Base-by-base conservation (phyloP, 2,888 invertebrate species). In the Drosophila niveifrons region DNA sequence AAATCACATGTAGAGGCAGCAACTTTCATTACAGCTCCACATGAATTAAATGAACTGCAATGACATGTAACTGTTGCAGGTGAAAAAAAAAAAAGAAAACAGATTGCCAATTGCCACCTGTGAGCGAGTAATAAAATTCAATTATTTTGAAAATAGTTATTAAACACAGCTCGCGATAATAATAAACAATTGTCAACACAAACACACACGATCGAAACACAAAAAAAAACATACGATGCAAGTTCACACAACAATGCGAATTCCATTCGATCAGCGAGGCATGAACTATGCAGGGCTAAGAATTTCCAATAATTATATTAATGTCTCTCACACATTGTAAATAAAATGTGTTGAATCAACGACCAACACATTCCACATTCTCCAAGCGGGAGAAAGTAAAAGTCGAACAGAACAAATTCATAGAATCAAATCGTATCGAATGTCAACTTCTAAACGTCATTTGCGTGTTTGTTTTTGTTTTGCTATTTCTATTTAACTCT, bases 261-360 rank as follows among this genome's bases (percentile, higher is more conserved):
- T 84, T 84, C 83, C 83, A 71, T 55, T 65, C 44, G 67, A 36
- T 47, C 86, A 82, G 65, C 76, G 62, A 82, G 68, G 82, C 88
- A 84, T 84, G 77, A 88, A 82, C 71, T 82, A 79, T 69, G 80
- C 63, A 65, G 65, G 58, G 66, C 75, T 57, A 79, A 88, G 85
- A 83, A 87, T 79, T 66, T 55, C 17, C 69, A 69, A 67, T 62
- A 57, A 57, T 46, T 57, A 57, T 18, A 36, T 44, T 56, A 44
- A 31, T 10, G 31, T 44, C 18, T 56, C 55, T 56, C 55, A 44
- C 34, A 18, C 29, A 46, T 44, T 58, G 10, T 7, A 28, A 58
- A 39, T 7, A 28, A 58, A 39, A 28, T 47, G 36, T 47, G 36
- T 36, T 18, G 3, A 8, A n/a, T 15, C 9, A 29, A 15, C 41